These are phyloP conservation scores for Leucozona laternaria DNA, from an alignment of 2,888 invertebrate genomes.

Conservation along the genomic window DNA sequence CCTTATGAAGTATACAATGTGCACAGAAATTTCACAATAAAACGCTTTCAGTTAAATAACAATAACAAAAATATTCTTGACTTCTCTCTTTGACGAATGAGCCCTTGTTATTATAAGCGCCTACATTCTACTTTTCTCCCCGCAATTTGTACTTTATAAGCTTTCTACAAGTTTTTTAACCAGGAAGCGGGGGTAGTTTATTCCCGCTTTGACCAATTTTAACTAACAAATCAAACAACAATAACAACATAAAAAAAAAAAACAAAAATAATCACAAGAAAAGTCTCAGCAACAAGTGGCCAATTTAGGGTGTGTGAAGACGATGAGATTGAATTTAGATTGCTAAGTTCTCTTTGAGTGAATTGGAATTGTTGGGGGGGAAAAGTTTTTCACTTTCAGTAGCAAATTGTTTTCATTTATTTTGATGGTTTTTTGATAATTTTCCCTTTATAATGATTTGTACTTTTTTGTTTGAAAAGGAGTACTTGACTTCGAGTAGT, in stretches of 20 bases:
- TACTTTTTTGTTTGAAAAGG: constrained; percentile 5
- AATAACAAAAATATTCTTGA: constrained; percentile 53
- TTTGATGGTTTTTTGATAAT: constrained; percentile 24
- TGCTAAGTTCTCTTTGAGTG: constrained; percentile 60
- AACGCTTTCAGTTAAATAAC: constrained; percentile 51
- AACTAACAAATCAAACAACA: constrained; percentile 34
- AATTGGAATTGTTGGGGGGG: constrained; percentile 41
- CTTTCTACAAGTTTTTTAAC: not conserved
- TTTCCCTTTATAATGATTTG: constrained; percentile 14
- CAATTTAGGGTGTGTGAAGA: constrained; percentile 59
- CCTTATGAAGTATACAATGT: constrained; percentile 9
- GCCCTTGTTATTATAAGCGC: constrained; percentile 19
- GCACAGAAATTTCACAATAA: constrained; percentile 39
- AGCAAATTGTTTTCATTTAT: constrained; percentile 49
- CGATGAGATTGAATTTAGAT: constrained; percentile 70
- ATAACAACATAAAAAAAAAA: not conserved
- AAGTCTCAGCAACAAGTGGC: constrained; percentile 66
- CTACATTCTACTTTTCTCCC: not conserved
- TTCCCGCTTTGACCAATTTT: constrained; percentile 49
- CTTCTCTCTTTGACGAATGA: constrained; percentile 46
- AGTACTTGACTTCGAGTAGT: not conserved
- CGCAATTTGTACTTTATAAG: constrained; percentile 7
- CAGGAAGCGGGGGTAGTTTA: constrained; percentile 19
- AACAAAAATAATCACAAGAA: constrained; percentile 42
- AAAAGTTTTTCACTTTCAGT: constrained; percentile 31